A percentile compares a stretch with the other conserved stretches of the same genome.
Evolutionary conservation across 2,113 vertebrate species (phyloP).

Genomic region (Cebidichthys violaceus): DNA sequence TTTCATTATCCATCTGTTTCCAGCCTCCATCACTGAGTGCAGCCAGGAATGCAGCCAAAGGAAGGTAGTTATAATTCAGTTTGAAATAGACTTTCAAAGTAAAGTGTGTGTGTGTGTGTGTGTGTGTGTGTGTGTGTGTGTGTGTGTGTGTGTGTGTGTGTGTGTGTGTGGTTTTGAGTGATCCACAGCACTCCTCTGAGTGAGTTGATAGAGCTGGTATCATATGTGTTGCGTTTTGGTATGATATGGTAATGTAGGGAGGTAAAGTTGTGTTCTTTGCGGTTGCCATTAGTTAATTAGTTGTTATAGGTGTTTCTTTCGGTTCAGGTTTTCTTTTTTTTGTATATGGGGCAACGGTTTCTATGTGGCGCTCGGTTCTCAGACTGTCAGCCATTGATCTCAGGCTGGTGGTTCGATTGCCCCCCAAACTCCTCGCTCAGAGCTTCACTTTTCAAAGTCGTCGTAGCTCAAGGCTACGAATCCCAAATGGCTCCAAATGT

Average conservation of each 20-base stretch:
- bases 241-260: neutral
- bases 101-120: neutral
- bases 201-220: neutral
- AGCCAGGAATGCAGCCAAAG: conserved; percentile 10
- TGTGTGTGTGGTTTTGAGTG: neutral
- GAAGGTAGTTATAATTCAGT: conserved; percentile 17
- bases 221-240: neutral
- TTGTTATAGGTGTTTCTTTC: neutral
- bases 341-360: neutral
- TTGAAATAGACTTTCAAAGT: conserved; percentile 21
- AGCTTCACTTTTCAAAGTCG: neutral
- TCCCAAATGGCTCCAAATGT: conserved; percentile 7
- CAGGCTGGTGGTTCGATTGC: neutral
- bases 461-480: neutral
- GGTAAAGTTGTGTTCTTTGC: neutral
- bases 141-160: too few species aligned
- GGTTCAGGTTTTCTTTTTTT: too few species aligned
- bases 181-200: neutral
- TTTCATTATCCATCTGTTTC: conserved; percentile 13
- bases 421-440: neutral
- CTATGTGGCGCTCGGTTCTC: neutral
- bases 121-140: too few species aligned
- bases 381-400: neutral
- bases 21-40: neutral
- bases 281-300: neutral